Base-by-base conservation (phyloP, 2,797 vertebrate species). In the Danio choprae region DNA sequence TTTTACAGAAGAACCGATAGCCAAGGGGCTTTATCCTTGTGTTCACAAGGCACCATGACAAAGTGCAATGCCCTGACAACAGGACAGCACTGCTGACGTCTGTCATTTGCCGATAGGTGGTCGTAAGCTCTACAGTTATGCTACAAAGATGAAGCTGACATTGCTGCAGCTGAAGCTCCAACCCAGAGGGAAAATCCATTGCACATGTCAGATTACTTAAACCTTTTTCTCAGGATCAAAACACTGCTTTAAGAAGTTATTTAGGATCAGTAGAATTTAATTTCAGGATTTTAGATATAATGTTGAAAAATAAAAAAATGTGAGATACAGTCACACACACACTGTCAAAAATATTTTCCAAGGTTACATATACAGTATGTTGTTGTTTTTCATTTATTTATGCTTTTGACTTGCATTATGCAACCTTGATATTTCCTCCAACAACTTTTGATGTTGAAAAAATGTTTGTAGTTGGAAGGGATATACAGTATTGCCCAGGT, bases 1-100 rank as follows among this genome's bases (percentile, higher is more conserved):
- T 87, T 83, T 84, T 51, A 74, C 81, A 68, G 67, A 60, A 85
- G 78, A 80, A 51, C 81, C 69, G 69, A 86, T 86, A 89, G 85
- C 89, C 85, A 1, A 6, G 41, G 86, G 87, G 74, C 79, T 79
- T 41, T 46, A 80, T 63, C 53, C 38, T 74, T 73, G 79, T 48
- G 59, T 68, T 67, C 77, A 83, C 68, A 48, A 55, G 38, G 12
- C 68, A 74, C 76, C 62, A 79, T 81, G 74, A 77, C 79, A 76
- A 82, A 84, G 69, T 48, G 64, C 81, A 82, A 65, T 69, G 55
- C 38, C 59, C 40, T 81, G 80, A 76, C 51, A 83, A 83, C 55
- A 76, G 11, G 81, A 80, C 58, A 77, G 74, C 67, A 16, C 67
- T 83, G 70, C 81, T 71, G 78, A 68, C 77, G 50, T 83, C 78